phyloP scores from a whole-genome alignment of 2,888 invertebrate species.

The Bedellia somnulentella region DNA sequence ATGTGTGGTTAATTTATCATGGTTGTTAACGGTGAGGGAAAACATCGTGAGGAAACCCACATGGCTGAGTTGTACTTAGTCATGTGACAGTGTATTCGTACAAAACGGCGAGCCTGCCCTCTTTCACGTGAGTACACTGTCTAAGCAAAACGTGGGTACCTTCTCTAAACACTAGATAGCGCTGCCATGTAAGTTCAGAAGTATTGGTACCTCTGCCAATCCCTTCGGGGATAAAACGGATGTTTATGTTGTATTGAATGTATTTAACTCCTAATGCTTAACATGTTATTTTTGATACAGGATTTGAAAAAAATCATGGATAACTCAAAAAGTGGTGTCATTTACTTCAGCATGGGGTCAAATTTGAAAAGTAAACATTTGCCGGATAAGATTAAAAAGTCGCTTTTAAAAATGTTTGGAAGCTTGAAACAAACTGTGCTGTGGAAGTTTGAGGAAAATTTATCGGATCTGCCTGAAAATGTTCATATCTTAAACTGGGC shows the following conservation, averaged over 20 bases:
- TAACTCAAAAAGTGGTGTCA: constrained; percentile 22
- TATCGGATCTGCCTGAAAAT: constrained; percentile 19
- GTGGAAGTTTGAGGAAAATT: constrained; percentile 26
- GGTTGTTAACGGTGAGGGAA: background rate
- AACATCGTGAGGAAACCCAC: too few relatives aligned
- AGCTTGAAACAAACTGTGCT: constrained; percentile 25
- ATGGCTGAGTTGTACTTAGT: too few relatives aligned
- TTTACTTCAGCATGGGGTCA: constrained; percentile 35
- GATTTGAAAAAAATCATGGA: constrained; percentile 29
- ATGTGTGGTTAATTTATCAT: too few relatives aligned
- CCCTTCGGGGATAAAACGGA: too few relatives aligned
- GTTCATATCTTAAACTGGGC: constrained; percentile 24
- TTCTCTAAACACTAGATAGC: too few relatives aligned
- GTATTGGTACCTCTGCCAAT: too few relatives aligned
- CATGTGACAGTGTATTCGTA: too few relatives aligned
- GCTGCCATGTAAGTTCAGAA: too few relatives aligned
- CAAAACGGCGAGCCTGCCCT: too few relatives aligned
- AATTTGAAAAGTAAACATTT: constrained; percentile 21
- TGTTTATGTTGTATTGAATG: background rate
- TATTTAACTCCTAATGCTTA: background rate
- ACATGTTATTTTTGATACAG: constrained; percentile 13
- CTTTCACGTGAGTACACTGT: too few relatives aligned
- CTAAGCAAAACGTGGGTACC: too few relatives aligned
- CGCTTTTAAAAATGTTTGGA: constrained; percentile 19
- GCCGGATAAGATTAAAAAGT: constrained; percentile 15